Evolutionary conservation across 2,888 invertebrate species (phyloP).

Genomic region (Athripsodes cinereus): DNA sequence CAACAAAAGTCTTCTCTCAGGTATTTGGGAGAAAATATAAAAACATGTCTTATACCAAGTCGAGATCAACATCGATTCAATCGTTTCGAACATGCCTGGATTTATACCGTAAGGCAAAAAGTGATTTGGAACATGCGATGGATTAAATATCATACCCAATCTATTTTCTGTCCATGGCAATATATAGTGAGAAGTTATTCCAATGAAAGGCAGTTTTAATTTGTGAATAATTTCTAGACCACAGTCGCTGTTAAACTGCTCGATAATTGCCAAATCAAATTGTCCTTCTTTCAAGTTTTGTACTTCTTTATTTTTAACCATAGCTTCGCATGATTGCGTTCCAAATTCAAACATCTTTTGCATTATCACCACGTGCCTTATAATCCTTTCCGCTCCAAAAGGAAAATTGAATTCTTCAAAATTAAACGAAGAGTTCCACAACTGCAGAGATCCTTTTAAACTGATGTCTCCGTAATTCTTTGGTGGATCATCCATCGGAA

Average conservation of each 20-base stretch:
- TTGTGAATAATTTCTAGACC: conserved; percentile 38
- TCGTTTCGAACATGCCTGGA: conserved; percentile 33
- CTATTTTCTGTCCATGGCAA: conserved; percentile 45
- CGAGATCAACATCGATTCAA: conserved; percentile 33
- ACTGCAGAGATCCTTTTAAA: conserved; percentile 35
- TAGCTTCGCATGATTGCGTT: conserved; percentile 13
- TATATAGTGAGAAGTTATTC: conserved; percentile 45
- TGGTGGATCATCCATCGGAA: conserved; percentile 45
- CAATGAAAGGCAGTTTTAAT: conserved; percentile 46
- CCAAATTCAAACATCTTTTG: conserved; percentile 16
- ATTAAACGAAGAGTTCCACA: conserved; percentile 14
- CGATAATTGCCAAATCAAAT: conserved; percentile 45
- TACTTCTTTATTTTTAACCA: conserved; percentile 20
- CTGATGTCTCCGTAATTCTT: conserved; percentile 56
- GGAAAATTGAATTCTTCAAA: conserved; percentile 11
- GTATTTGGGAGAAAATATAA: conserved; percentile 34
- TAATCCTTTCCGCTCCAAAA: conserved; percentile 10
- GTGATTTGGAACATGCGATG: conserved; percentile 44
- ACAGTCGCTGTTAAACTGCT: conserved; percentile 45
- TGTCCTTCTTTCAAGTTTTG: conserved; percentile 24
- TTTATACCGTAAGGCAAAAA: conserved; percentile 38
- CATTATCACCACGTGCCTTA: conserved; percentile 15
- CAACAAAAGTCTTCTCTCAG: conserved; percentile 36
- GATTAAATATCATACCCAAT: conserved; percentile 45
- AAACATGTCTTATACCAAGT: conserved; percentile 31